Evolutionary conservation across 2,113 vertebrate species (phyloP).

Genomic region (Gallinago media): DNA sequence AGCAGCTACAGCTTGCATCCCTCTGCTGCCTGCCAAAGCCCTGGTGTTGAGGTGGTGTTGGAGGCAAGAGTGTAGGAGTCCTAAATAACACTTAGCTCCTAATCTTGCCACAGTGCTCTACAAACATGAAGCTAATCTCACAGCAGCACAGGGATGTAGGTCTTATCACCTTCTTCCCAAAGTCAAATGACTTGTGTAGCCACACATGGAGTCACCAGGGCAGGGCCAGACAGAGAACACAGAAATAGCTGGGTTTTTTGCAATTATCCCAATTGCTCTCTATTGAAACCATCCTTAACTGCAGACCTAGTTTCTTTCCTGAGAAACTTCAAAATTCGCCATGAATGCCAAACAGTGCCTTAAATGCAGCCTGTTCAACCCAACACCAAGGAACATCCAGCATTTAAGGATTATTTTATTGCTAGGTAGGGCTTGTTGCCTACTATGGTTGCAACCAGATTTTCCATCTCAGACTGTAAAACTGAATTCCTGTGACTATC

Average conservation of each 20-base stretch:
- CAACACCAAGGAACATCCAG: neutral
- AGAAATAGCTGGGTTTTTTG: neutral
- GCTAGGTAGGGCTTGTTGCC: neutral
- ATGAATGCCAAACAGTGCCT: neutral
- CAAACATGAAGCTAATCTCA: neutral
- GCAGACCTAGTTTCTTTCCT: neutral
- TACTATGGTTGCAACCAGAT: neutral
- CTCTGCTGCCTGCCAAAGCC: neutral
- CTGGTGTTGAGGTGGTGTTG: neutral
- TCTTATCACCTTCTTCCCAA: neutral
- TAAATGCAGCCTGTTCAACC: neutral
- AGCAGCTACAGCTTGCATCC: neutral
- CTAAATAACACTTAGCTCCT: neutral
- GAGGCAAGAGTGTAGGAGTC: neutral
- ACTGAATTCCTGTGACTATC: neutral
- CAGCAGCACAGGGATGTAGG: neutral
- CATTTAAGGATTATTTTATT: neutral
- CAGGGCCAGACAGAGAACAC: neutral
- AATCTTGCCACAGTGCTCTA: neutral
- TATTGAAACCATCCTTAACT: neutral
- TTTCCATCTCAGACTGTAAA: neutral
- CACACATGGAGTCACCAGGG: neutral
- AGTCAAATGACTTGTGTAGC: neutral
- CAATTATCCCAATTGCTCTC: neutral
- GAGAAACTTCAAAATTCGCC: neutral